Percentiles rank a stretch among this genome's conserved stretches.
Conservation (phyloP, 2,888 invertebrate genomes). For the Cheilosia grossa region DNA sequence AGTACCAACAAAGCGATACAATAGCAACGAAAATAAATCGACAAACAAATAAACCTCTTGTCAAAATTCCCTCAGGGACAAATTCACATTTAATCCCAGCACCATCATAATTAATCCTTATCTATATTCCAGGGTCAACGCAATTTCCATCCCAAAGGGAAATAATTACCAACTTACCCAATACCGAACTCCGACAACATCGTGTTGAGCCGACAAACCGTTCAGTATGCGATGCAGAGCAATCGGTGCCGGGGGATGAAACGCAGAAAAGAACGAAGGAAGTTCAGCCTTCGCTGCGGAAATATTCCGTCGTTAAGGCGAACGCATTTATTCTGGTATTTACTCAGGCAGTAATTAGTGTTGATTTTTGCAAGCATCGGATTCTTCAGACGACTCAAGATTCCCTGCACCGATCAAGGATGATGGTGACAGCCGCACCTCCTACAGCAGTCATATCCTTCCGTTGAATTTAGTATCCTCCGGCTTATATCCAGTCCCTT, state of each 20-base stretch:
- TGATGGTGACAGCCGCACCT: not conserved
- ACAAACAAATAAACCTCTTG: constrained; percentile 11
- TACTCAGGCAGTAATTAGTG: constrained; percentile 67
- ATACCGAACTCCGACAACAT: constrained; percentile 3
- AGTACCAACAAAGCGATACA: not conserved
- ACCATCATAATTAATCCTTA: constrained; percentile 54
- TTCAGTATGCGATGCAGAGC: constrained; percentile 16
- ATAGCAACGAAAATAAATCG: not conserved
- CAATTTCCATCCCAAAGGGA: constrained; percentile 47
- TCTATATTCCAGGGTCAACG: constrained; percentile 46
- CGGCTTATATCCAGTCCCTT: not conserved
- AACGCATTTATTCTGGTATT: constrained; percentile 70
- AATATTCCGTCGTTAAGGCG: constrained; percentile 56
- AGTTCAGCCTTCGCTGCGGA: constrained; percentile 19
- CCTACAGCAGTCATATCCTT: constrained; percentile 26
- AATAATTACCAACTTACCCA: constrained; percentile 60
- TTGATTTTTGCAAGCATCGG: constrained; percentile 60
- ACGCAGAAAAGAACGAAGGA: not conserved
- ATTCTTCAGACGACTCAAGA: constrained; percentile 23
- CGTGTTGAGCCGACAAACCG: constrained; percentile 1
- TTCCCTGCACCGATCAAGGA: constrained; percentile 1
- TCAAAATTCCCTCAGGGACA: constrained; percentile 49
- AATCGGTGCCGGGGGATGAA: constrained; percentile 9
- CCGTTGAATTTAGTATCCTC: constrained; percentile 14
- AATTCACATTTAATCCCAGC: constrained; percentile 63